phyloP scores from a whole-genome alignment of 2,113 vertebrate species.

The Campylomormyrus tamandua region DNA sequence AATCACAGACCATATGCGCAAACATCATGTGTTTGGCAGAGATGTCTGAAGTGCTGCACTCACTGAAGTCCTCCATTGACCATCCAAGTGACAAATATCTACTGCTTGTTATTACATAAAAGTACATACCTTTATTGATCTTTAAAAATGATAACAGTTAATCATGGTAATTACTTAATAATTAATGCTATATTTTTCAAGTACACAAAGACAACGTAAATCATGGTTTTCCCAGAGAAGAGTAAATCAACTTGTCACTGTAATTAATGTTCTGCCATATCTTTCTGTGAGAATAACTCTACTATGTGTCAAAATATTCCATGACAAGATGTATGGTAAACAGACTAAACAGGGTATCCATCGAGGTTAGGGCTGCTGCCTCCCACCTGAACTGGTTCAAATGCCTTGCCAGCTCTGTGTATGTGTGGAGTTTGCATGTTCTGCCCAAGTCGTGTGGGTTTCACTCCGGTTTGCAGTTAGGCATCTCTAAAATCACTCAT shows the following conservation, averaged over 20 bases:
- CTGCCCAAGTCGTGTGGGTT: not conserved
- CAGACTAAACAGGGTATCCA: not conserved
- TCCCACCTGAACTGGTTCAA: not conserved
- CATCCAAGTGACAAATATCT: not conserved
- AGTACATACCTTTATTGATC: not conserved
- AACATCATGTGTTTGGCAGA: not conserved
- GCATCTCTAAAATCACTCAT: not conserved
- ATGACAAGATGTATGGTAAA: not conserved
- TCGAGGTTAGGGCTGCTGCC: not conserved
- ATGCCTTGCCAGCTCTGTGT: not conserved
- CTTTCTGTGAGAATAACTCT: not conserved
- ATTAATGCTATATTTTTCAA: not conserved
- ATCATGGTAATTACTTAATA: not conserved
- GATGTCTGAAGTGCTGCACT: not conserved
- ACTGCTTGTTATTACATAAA: not conserved
- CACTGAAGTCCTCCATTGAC: not conserved
- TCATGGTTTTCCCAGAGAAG: not conserved
- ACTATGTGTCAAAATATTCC: not conserved
- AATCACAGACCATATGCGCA: too few species aligned
- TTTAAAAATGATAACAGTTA: not conserved
- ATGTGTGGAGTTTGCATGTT: not conserved
- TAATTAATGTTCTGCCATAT: not conserved
- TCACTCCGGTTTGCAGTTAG: not conserved
- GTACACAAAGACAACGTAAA: not conserved
- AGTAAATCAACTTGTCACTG: not conserved